phyloP scores from a whole-genome alignment of 2,797 vertebrate species.

The Avahi laniger region DNA sequence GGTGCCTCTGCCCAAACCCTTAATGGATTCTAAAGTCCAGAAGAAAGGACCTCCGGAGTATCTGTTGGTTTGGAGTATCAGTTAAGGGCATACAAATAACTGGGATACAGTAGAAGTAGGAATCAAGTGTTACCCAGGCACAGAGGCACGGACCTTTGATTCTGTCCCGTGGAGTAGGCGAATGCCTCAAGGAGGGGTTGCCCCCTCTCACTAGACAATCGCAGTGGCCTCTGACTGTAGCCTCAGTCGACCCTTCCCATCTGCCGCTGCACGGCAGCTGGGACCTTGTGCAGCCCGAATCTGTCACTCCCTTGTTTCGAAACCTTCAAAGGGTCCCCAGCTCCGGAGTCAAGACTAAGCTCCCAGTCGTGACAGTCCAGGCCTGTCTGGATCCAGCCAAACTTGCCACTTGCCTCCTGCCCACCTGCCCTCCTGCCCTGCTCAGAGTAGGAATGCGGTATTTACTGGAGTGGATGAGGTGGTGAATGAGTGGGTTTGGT shows the following conservation, averaged over 20 bases:
- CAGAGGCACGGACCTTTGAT: not conserved
- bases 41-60: not conserved
- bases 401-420: not conserved
- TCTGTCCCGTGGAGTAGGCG: not conserved
- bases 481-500: not conserved
- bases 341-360: not conserved
- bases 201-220: fast-evolving
- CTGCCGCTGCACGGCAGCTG: not conserved
- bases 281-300: not conserved
- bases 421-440: not conserved
- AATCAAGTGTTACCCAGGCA: not conserved
- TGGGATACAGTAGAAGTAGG: not conserved
- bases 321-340: not conserved
- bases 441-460: not conserved
- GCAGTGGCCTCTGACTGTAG: not conserved
- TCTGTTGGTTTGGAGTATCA: not conserved
- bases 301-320: not conserved
- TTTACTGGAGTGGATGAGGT: not conserved
- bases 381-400: not conserved
- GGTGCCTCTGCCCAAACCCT: not conserved
- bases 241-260: not conserved
- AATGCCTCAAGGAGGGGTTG: not conserved
- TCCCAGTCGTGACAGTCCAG: not conserved
- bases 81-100: not conserved
- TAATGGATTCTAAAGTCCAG: not conserved